These are phyloP conservation scores for Trichosurus vulpecula DNA, from an alignment of 2,797 vertebrate genomes.

Conservation along the genomic window DNA sequence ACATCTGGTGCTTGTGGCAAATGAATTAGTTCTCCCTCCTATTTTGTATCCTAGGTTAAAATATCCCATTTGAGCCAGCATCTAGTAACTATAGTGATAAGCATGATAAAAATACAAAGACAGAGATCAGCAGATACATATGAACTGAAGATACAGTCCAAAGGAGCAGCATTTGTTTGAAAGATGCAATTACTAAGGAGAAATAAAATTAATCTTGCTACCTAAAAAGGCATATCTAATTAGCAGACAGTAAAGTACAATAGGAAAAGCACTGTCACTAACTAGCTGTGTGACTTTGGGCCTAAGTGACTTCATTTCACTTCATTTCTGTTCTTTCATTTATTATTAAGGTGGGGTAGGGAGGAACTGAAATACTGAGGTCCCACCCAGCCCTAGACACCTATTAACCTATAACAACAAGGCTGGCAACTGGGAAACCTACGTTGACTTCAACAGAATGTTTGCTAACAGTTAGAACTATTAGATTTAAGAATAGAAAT, in stretches of 20 bases:
- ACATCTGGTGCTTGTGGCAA: background rate
- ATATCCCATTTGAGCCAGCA: background rate
- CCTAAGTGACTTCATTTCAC: background rate
- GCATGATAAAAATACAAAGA: slow-evolving; percentile 12
- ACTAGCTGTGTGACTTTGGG: background rate
- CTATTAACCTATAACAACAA: background rate
- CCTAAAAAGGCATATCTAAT: background rate
- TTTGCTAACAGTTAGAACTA: slow-evolving; percentile 28
- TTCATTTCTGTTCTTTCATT: background rate
- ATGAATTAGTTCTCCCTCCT: slow-evolving; percentile 13
- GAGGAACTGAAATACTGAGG: background rate
- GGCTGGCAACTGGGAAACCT: background rate
- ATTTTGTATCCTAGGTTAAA: background rate
- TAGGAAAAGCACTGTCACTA: background rate
- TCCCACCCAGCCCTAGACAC: background rate
- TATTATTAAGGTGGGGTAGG: background rate
- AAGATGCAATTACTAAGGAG: slow-evolving; percentile 22
- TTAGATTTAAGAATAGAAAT: background rate
- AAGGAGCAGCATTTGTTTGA: background rate
- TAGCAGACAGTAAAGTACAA: background rate
- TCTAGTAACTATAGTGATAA: background rate
- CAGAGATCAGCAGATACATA: slow-evolving; percentile 4
- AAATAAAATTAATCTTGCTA: slow-evolving; percentile 38
- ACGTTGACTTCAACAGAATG: background rate
- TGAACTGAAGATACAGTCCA: background rate